Percentiles rank a stretch among this genome's conserved stretches.
These are phyloP conservation scores for Zaprionus vittiger DNA, from an alignment of 1,140 invertebrate genomes.

Conservation along the genomic window DNA sequence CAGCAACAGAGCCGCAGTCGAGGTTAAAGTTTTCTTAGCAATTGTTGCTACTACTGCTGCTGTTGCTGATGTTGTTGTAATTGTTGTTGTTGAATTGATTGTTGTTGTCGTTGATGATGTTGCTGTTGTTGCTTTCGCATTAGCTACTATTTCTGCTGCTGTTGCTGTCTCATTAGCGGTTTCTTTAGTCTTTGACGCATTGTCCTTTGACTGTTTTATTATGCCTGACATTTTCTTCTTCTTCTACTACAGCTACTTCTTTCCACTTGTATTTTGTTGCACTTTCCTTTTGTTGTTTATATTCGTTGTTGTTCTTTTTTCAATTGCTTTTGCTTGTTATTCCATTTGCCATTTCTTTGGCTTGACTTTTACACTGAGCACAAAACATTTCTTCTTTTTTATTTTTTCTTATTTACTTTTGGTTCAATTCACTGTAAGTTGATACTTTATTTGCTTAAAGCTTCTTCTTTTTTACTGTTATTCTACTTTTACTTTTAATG, in stretches of 20 bases:
- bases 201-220: slow-evolving; percentile 56
- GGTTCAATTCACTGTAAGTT: slow-evolving; percentile 9
- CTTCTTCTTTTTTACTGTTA: not conserved
- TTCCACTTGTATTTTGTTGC: slow-evolving; percentile 27
- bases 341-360: slow-evolving; percentile 43
- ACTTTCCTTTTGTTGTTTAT: slow-evolving; percentile 45
- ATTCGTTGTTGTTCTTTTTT: slow-evolving; percentile 38
- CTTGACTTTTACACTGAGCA: slow-evolving; percentile 21
- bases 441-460: slow-evolving; percentile 8
- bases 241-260: not conserved
- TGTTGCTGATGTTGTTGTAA: slow-evolving; percentile 19
- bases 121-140: no score
- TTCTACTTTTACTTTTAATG: slow-evolving; percentile 6
- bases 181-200: slow-evolving; percentile 50
- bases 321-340: slow-evolving; percentile 29
- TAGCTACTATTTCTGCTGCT: not conserved
- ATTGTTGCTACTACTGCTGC: slow-evolving; percentile 26
- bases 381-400: slow-evolving; percentile 18
- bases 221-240: slow-evolving; percentile 61
- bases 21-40: slow-evolving; percentile 56
- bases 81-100: slow-evolving; percentile 13
- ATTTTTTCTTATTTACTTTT: no score
- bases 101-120: not conserved
- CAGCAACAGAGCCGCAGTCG: slow-evolving; percentile 68
- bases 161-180: slow-evolving; percentile 16